Percentiles rank a stretch among this genome's conserved stretches.
phyloP scores from a whole-genome alignment of 2,797 vertebrate species.

The Orientallactaga sibirica region DNA sequence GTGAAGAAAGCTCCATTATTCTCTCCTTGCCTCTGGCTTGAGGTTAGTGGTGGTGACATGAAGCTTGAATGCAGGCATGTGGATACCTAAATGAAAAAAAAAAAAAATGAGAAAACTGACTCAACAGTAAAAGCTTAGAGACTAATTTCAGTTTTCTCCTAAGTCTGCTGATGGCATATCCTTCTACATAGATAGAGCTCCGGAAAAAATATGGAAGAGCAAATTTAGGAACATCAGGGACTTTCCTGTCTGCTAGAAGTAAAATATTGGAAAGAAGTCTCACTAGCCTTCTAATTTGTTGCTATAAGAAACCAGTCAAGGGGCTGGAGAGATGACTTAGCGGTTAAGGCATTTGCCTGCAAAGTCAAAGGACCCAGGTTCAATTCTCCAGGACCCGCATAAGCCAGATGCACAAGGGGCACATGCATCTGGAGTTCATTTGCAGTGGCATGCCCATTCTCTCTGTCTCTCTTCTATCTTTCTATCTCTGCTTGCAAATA shows the following conservation, averaged over 20 bases:
- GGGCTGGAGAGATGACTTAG: too few relatives aligned
- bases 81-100: neutral
- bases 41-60: conserved; percentile 50
- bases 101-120: conserved; percentile 42
- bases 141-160: conserved; percentile 32
- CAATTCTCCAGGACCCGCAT: too few relatives aligned
- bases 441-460: too few relatives aligned
- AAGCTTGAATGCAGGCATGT: neutral
- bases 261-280: conserved; percentile 5
- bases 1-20: conserved; percentile 70
- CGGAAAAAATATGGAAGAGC: neutral
- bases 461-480: too few relatives aligned
- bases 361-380: too few relatives aligned
- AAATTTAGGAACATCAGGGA: neutral
- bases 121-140: neutral
- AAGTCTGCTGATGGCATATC: conserved; percentile 1
- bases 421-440: too few relatives aligned
- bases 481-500: too few relatives aligned
- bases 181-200: neutral
- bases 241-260: neutral
- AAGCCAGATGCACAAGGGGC: too few relatives aligned
- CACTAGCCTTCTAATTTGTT: neutral
- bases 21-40: conserved; percentile 42
- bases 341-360: too few relatives aligned
- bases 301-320: neutral